phyloP scores from a whole-genome alignment of 1,140 invertebrate species.

The Himalopsyche phryganea region DNA sequence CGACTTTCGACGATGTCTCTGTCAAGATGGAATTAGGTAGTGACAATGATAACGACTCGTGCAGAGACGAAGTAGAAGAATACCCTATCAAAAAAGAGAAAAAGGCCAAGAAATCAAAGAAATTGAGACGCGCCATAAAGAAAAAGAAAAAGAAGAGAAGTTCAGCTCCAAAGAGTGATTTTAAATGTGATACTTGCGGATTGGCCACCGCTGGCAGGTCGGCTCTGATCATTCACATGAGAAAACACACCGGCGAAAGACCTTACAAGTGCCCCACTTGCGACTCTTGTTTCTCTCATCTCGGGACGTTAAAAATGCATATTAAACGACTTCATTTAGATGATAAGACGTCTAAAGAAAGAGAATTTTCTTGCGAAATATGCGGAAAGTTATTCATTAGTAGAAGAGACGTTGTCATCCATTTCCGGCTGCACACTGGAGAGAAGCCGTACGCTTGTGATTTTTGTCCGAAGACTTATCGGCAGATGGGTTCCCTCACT shows the following conservation, averaged over 20 bases:
- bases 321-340: not conserved
- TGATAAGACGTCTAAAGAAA: too few species aligned
- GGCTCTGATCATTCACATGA: slow-evolving; percentile 56
- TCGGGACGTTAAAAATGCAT: slow-evolving; percentile 44
- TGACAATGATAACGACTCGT: too few species aligned
- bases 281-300: slow-evolving; percentile 48
- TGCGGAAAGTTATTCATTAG: slow-evolving; percentile 22
- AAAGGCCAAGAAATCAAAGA: too few species aligned
- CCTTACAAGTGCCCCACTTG: slow-evolving; percentile 51
- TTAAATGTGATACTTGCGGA: slow-evolving; percentile 15
- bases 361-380: slow-evolving; percentile 24
- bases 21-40: too few species aligned
- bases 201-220: not conserved
- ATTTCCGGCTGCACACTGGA: slow-evolving; percentile 18
- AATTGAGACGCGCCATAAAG: too few species aligned
- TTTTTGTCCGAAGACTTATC: slow-evolving; percentile 12
- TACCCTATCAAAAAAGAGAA: too few species aligned
- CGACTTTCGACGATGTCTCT: too few species aligned
- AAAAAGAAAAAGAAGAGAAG: too few species aligned
- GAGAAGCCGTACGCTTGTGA: slow-evolving; percentile 26
- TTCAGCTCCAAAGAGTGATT: too few species aligned
- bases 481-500: slow-evolving; percentile 32
- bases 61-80: too few species aligned
- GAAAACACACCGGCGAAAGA: slow-evolving; percentile 53
- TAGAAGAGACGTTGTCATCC: slow-evolving; percentile 10